Evolutionary conservation across 2,113 vertebrate genomes (phyloP).

Genomic region (Cacatua alba): DNA sequence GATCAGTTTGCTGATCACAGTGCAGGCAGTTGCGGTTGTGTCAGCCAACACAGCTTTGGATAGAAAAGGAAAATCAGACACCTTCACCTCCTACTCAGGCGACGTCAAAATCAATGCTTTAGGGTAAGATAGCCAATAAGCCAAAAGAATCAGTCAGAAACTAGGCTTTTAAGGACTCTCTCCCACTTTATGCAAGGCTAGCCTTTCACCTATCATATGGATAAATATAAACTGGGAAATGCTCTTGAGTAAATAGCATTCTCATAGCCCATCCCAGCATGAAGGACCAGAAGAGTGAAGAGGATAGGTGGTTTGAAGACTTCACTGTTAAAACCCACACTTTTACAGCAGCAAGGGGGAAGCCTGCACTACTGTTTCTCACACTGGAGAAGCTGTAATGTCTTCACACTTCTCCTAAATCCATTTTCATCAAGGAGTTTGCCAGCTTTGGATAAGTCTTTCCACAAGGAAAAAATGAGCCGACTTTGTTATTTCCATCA

Average conservation of each 20-base stretch:
- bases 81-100: background rate
- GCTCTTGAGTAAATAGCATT: background rate
- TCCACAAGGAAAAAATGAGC: background rate
- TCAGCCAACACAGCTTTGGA: accelerated
- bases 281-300: background rate
- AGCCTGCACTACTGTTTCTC: background rate
- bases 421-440: background rate
- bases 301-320: background rate
- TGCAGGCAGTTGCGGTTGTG: background rate
- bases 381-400: background rate
- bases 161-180: background rate
- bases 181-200: background rate
- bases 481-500: background rate
- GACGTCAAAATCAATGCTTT: background rate
- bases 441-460: background rate
- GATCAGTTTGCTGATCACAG: background rate
- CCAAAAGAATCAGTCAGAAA: background rate
- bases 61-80: accelerated
- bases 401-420: background rate
- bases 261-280: background rate
- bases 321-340: accelerated
- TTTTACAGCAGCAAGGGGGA: background rate
- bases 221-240: background rate
- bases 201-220: background rate
- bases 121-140: background rate